These are phyloP conservation scores for Poecilia velifera DNA, from an alignment of 2,797 vertebrate species.

Conservation along the genomic window DNA sequence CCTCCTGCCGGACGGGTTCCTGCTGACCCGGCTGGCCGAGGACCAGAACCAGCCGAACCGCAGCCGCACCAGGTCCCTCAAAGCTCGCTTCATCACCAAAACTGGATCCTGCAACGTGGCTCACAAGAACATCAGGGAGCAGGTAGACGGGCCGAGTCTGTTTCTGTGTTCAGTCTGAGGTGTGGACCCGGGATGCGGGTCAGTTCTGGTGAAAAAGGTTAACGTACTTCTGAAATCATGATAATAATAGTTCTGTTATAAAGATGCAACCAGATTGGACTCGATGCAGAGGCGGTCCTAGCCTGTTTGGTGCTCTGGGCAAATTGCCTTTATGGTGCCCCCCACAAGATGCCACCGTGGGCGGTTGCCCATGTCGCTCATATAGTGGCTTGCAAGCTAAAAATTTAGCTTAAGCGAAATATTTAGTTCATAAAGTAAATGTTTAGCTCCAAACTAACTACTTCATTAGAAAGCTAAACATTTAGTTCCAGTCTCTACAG, in stretches of 20 bases:
- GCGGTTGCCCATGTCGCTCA: too few relatives aligned
- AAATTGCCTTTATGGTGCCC: too few relatives aligned
- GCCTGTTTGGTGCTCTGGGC: too few relatives aligned
- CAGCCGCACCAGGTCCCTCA: slow-evolving; percentile 65
- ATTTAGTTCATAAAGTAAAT: too few relatives aligned
- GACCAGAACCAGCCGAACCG: slow-evolving; percentile 76
- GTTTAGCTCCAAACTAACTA: too few relatives aligned
- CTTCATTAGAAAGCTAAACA: too few relatives aligned
- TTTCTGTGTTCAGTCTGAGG: background rate
- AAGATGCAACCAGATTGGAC: background rate
- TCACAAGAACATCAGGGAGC: slow-evolving; percentile 88
- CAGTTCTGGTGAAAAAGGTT: background rate
- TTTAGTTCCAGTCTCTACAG: too few relatives aligned
- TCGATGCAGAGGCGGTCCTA: too few relatives aligned
- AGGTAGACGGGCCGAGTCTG: slow-evolving; percentile 61
- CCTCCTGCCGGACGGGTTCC: slow-evolving; percentile 82
- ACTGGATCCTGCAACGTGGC: slow-evolving; percentile 86
- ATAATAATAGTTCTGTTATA: background rate
- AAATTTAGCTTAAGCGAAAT: too few relatives aligned
- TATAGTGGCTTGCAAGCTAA: too few relatives aligned
- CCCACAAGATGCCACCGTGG: too few relatives aligned
- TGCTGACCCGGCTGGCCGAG: slow-evolving; percentile 84
- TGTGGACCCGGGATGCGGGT: background rate
- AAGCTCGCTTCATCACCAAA: slow-evolving; percentile 85
- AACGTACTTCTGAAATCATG: background rate